These are phyloP conservation scores for Latheticus oryzae DNA, from an alignment of 2,888 invertebrate species.

Conservation along the genomic window DNA sequence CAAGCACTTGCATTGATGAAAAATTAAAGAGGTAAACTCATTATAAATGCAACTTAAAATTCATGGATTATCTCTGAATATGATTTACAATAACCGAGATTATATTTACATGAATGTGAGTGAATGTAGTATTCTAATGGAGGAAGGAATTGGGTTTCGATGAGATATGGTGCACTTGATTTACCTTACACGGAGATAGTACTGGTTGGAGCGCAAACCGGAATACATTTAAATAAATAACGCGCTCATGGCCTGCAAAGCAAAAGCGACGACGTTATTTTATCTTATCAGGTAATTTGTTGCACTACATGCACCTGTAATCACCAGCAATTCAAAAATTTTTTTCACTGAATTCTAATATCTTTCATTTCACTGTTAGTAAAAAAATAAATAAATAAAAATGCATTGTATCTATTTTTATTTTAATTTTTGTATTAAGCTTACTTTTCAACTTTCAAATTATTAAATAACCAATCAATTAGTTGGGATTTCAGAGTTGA, in stretches of 20 bases:
- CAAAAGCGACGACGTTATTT: slow-evolving; percentile 23
- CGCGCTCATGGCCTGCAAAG: slow-evolving; percentile 14
- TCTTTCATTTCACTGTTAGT: too few relatives aligned
- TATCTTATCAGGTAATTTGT: slow-evolving; percentile 16
- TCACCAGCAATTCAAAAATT: too few relatives aligned
- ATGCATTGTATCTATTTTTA: too few relatives aligned
- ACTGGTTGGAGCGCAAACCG: slow-evolving; percentile 20
- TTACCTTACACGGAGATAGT: slow-evolving; percentile 29
- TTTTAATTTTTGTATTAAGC: too few relatives aligned
- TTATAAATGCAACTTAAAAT: slow-evolving; percentile 48
- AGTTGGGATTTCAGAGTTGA: too few relatives aligned
- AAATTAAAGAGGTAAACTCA: slow-evolving; percentile 52
- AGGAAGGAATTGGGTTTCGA: slow-evolving; percentile 16
- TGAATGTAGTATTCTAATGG: slow-evolving; percentile 9
- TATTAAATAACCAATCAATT: too few relatives aligned
- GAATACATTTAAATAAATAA: slow-evolving; percentile 39
- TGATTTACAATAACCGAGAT: slow-evolving; percentile 31
- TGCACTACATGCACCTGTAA: slow-evolving; percentile 8
- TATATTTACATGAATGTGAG: slow-evolving; percentile 25
- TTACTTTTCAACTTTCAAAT: too few relatives aligned
- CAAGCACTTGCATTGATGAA: slow-evolving; percentile 46
- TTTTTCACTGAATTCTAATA: too few relatives aligned
- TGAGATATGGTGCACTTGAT: slow-evolving; percentile 29
- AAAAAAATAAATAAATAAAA: too few relatives aligned
- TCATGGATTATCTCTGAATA: slow-evolving; percentile 49